Evolutionary conservation across 2,113 vertebrate species (phyloP), one percentile per base, ranked within the genome.

Genomic region (Hucho hucho): DNA sequence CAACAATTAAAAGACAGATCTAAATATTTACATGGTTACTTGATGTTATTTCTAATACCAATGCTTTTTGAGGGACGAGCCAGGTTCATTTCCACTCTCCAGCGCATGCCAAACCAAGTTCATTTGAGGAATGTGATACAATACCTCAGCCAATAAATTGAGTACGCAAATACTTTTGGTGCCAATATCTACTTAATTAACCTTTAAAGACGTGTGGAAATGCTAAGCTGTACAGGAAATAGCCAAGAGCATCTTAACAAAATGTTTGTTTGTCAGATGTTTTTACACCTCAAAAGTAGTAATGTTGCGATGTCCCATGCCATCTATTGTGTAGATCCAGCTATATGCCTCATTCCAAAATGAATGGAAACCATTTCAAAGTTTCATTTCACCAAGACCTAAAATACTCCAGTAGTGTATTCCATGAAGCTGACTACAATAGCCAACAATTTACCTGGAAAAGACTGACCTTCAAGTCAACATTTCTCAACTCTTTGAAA

Each of bases 111-210:
- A 79, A 59, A 82, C 64, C 71, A 75, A 58, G 69, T 78, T 66
- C 11, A 75, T 79, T 75, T 73, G 59, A 75, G 75, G 69, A 64
- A 82, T 70, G 68, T 70, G 67, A 70, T 78, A 80, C 75, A 82
- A 77, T 72, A 78, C 49, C 70, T 64, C 47, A 66, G 26, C 64
- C 58, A 26, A 71, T 78, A 80, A 78, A 80, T 75, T 70, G 58
- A 78, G 76, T 79, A 84, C 72, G 77, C 74, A 79, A 79, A 85
- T 82, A 78, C 71, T 20, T 37, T 6, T 74, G 53, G 25, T 47
- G 75, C 75, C 80, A 80, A 72, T 69, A 53, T 59, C 71, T 82
- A 77, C 76, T 67, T 70, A 67, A 76, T 73, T 76, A 76, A 56
- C 59, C 46, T 75, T 75, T 37, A 53, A 82, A 80, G 70, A 68